Base-by-base conservation (phyloP, 2,797 vertebrate species). In the Artibeus lituratus region DNA sequence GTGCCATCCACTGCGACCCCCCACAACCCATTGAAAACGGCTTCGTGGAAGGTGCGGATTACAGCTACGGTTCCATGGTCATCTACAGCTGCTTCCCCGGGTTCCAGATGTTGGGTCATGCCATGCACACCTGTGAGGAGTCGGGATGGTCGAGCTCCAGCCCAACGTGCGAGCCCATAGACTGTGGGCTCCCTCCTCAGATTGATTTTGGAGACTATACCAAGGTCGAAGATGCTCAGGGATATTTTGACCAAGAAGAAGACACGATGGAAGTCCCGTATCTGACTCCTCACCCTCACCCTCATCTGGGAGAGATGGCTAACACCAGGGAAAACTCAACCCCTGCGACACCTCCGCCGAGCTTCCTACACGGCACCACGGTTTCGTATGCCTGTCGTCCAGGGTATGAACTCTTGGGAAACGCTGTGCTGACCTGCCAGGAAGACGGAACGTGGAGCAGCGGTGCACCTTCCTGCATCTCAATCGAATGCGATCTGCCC, bases 71-170 rank as follows among this genome's bases (percentile, higher is more conserved):
- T 0, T 99, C 99, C 70, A 99, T 99, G 95, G 99, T 99, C 44
- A 99, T 99, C 98, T 99, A 99, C 92, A 99, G 99, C 97, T 99
- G 99, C 83, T 99, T 99, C 70, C 99, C 99, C 44, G 99, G 99
- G 37, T 99, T 99, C 95, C 99, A 99, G 96, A 98, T 99, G 0
- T 97, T 98, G 19, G 99, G 99, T 5, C 99, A 99, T 73, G 99
- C 99, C 96, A 99, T 99, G 98, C 98, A 99, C 95, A 99, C 99
- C 78, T 99, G 99, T 89, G 99, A 99, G 98, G 99, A 99, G 97
- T 96, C 97, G 0, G 99, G 99, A 12, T 99, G 99, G 99, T 99
- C 99, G 3, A 99, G 99, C 95, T 96, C 99, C 44, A 98, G 98
- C 37, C 99, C 99, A 4, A 2, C 98, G 0, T 99, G 99, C 42